Conservation (phyloP, 2,113 vertebrate genomes). For the Rhizomys pruinosus region DNA sequence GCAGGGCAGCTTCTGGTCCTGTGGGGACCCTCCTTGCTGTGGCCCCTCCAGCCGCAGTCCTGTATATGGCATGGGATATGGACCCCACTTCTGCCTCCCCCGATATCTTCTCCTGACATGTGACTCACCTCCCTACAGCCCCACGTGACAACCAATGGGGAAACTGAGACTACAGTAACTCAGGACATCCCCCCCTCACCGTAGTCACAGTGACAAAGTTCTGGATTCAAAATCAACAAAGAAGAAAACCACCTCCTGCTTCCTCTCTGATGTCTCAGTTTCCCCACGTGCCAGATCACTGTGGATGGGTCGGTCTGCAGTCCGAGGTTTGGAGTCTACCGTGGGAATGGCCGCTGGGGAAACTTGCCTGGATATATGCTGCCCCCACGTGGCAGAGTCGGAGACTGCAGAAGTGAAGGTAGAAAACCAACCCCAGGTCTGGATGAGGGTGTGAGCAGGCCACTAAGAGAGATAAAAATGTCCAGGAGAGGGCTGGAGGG, state of each 20-base stretch:
- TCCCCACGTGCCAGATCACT: background rate
- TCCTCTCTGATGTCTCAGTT: background rate
- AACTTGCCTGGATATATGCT: conserved; percentile 37
- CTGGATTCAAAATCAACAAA: background rate
- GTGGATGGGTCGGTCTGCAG: background rate
- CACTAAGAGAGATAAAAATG: background rate
- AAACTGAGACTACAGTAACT: background rate
- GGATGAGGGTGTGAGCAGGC: background rate
- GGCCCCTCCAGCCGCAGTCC: background rate
- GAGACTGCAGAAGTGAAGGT: background rate
- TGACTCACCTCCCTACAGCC: background rate
- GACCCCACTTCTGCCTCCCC: background rate
- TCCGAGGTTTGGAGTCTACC: background rate
- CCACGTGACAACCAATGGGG: background rate
- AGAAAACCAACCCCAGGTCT: background rate
- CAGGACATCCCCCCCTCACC: background rate
- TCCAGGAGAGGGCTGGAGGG: too few species aligned
- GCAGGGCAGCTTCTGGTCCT: background rate
- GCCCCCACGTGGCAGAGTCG: background rate
- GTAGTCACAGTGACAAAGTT: background rate
- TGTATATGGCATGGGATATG: background rate
- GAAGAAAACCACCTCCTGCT: background rate
- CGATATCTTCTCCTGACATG: too few species aligned
- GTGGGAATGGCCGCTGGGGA: background rate
- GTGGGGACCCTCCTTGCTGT: background rate